Evolutionary conservation across 2,888 invertebrate species (phyloP).

Genomic region (Ellobium chinense): DNA sequence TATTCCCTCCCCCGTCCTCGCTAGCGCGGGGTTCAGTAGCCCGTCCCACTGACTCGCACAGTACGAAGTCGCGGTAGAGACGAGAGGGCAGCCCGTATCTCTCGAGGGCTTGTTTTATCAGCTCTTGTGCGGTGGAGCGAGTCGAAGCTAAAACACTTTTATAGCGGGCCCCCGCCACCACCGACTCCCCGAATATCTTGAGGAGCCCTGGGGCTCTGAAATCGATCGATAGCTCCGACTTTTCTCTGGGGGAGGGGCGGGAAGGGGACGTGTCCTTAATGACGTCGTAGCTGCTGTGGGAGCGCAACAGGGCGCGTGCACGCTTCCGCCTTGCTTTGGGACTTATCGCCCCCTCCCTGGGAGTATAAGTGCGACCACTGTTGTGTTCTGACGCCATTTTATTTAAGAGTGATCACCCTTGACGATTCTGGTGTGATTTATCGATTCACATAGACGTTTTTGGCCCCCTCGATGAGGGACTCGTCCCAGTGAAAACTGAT

Average conservation of each 20-base stretch:
- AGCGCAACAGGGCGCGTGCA: constrained; percentile 18
- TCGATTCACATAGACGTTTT: neutral
- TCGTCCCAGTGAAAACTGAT: neutral
- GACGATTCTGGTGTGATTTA: neutral
- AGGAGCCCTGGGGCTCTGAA: constrained; percentile 71
- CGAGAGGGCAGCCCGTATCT: constrained; percentile 65
- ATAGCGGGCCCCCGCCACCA: constrained; percentile 72
- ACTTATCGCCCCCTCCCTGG: constrained; percentile 9
- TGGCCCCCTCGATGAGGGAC: neutral
- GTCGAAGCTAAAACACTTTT: constrained; percentile 74
- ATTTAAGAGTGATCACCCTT: neutral
- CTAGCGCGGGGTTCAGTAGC: constrained; percentile 10
- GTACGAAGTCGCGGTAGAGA: constrained; percentile 63
- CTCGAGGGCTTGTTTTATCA: constrained; percentile 74
- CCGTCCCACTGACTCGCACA: constrained; percentile 73
- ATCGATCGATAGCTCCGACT: constrained; percentile 68
- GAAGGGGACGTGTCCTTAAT: neutral
- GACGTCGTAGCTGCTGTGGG: constrained; percentile 15
- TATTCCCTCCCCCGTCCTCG: constrained; percentile 30
- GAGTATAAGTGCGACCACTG: neutral
- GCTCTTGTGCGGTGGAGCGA: constrained; percentile 70
- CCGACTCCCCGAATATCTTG: constrained; percentile 72
- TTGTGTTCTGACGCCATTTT: neutral
- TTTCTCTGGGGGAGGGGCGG: neutral
- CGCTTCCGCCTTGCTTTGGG: neutral